Evolutionary conservation across 2,797 vertebrate species (phyloP), one percentile per base, ranked within the genome.

Genomic region (Siniperca scherzeri): DNA sequence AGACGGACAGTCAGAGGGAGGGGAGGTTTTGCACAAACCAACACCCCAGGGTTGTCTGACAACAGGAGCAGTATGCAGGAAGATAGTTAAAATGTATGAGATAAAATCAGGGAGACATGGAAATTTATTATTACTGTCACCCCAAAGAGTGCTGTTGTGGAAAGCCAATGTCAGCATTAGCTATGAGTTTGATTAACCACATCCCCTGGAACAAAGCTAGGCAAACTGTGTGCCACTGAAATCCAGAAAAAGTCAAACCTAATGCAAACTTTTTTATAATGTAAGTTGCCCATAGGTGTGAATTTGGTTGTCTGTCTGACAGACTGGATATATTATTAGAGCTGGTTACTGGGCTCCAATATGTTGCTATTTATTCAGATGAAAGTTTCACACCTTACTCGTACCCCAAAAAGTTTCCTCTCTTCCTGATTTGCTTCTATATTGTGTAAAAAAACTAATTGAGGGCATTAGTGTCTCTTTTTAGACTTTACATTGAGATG

Each of bases 151-250:
- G 88, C 77, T 89, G 86, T 84, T 81, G 59, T 78, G 81, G 83
- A 83, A 92, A 90, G 81, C 70, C 79, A 87, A 86, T 89, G 83
- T 90, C 86, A 81, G 85, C 87, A 65, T 82, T 70, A 74, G 85
- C 81, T 50, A 25, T 71, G 74, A 83, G 84, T 83, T 87, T 86
- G 85, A 94, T 90, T 87, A 92, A 88, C 69, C 56, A 27, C 70
- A 65, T 79, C 80, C 62, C 61, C 76, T 6, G 16, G 70, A 89
- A 87, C 67, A 78, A 70, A 88, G 52, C 81, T 77, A 46, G 74
- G 73, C 70, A 76, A 89, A 72, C 48, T n/a, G 52, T 68, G 74
- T 73, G 61, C 61, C 55, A n/a, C 59, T 61, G 73, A 13, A 70
- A 60, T 83, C 80, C 71, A 53, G 7, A 53, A 78, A 74, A 82